Evolutionary conservation across 2,797 vertebrate genomes (phyloP), one percentile per base, ranked within the genome.

Genomic region (Gymnothorax reevesii): DNA sequence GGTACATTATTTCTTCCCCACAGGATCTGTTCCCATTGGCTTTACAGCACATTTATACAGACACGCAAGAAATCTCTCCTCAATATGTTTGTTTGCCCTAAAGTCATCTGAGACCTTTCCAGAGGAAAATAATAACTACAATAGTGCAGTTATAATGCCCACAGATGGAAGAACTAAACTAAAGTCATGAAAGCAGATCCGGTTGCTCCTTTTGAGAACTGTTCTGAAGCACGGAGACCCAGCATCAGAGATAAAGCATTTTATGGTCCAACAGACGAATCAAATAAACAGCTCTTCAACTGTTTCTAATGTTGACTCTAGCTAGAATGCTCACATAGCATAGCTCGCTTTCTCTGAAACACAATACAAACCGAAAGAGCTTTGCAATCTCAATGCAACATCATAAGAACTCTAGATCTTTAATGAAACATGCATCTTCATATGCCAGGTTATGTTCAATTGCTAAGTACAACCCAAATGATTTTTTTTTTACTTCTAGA

Each of bases 51-150:
- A 33, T 75, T 75, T 75, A 75, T 75, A 42, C 42, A 49, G 3
- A 0, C 27, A 13, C 6, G 15, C 52, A 79, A 79, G 17, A 79
- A 79, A 22, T 52, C 33, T 12, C 49, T 79, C 33, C 20, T 1
- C 75, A 79, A 79, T 42, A 25, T 27, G 75, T 42, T 52, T 54
- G n/a, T 79, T 49, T 79, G 49, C 75, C 75, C 49, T 79, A 6
- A 79, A 79, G 75, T 79, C 42, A 52, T 79, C 42, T 8, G 17
- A 79, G 17, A 79, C 75, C 75, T 79, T 79, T 79, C 42, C 49
- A 54, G 13, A 52, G 75, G 17, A 79, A 79, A 79, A 54, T 20
- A 79, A 79, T 79, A 79, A 52, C 33, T 20, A 22, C 22, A n/a
- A 20, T 20, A 6, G 13, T 75, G 12, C 33, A 33, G 25, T 75